Evolutionary conservation across 2,888 invertebrate species (phyloP).

Genomic region (Andrena marginata): DNA sequence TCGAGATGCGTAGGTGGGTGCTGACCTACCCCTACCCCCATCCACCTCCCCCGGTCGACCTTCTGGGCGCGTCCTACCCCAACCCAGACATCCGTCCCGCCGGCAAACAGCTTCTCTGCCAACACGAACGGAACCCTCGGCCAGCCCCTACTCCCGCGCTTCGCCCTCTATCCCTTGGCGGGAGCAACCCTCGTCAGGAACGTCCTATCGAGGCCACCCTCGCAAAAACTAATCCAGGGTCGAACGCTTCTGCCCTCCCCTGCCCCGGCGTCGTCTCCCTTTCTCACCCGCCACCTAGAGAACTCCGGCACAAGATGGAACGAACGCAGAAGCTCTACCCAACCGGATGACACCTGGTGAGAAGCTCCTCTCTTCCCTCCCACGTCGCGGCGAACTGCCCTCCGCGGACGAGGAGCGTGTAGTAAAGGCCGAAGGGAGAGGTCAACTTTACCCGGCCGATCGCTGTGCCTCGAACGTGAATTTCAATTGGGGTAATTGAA

Average conservation of each 20-base stretch:
- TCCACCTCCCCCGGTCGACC: constrained; percentile 79
- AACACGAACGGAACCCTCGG: constrained; percentile 43
- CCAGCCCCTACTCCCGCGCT: constrained; percentile 30
- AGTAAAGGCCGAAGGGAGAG: background rate
- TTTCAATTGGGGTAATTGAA: background rate
- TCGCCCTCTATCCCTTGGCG: constrained; percentile 43
- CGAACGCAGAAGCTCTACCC: constrained; percentile 28
- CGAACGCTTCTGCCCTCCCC: constrained; percentile 37
- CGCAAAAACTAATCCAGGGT: constrained; percentile 67
- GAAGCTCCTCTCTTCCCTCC: background rate
- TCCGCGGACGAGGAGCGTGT: background rate
- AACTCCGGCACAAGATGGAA: constrained; percentile 24
- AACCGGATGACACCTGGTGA: constrained; percentile 5
- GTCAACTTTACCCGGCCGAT: background rate
- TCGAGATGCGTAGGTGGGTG: constrained; percentile 79
- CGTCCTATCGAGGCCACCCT: constrained; percentile 68
- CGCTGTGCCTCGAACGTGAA: background rate
- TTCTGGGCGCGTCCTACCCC: constrained; percentile 81
- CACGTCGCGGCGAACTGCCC: background rate
- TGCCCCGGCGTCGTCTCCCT: background rate
- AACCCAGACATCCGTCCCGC: constrained; percentile 77
- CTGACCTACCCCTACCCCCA: constrained; percentile 82
- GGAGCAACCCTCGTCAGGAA: constrained; percentile 71
- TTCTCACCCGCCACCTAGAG: background rate
- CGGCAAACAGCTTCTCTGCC: constrained; percentile 70